phyloP scores from a whole-genome alignment of 2,113 vertebrate species.

The Orcinus orca region DNA sequence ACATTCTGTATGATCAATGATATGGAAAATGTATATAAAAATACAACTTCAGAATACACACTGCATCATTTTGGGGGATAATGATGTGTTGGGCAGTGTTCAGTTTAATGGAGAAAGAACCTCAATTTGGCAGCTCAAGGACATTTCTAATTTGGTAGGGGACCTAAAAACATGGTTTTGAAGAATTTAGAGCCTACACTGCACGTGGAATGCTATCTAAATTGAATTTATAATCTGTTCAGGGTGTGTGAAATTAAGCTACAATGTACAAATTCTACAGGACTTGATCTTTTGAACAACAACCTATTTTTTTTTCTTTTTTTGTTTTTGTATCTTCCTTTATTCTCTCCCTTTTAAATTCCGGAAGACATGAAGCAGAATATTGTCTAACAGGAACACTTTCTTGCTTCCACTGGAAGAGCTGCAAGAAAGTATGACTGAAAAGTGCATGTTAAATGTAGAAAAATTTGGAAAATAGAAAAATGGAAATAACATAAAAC shows the following conservation, averaged over 20 bases:
- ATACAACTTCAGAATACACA: conserved; percentile 57
- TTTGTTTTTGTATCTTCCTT: not conserved
- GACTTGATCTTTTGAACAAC: not conserved
- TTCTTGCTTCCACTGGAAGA: not conserved
- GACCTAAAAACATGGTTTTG: not conserved
- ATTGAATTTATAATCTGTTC: not conserved
- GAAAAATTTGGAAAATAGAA: not conserved
- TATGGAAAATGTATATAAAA: conserved; percentile 64
- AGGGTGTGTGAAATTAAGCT: not conserved
- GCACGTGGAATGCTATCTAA: not conserved
- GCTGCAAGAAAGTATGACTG: not conserved
- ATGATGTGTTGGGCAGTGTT: not conserved
- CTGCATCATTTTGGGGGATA: not conserved
- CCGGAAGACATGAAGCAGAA: not conserved
- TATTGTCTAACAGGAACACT: not conserved
- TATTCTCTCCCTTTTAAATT: not conserved
- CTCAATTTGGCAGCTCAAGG: not conserved
- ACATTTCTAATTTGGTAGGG: conserved; percentile 34
- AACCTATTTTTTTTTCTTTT: not conserved
- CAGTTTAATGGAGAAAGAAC: conserved; percentile 2
- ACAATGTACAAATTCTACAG: not conserved
- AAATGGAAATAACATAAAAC: not conserved
- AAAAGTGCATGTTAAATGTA: not conserved
- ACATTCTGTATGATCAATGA: conserved; percentile 71
- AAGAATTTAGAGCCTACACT: not conserved